Evolutionary conservation across 2,113 vertebrate species (phyloP).

Genomic region (Brachionichthys hirsutus): DNA sequence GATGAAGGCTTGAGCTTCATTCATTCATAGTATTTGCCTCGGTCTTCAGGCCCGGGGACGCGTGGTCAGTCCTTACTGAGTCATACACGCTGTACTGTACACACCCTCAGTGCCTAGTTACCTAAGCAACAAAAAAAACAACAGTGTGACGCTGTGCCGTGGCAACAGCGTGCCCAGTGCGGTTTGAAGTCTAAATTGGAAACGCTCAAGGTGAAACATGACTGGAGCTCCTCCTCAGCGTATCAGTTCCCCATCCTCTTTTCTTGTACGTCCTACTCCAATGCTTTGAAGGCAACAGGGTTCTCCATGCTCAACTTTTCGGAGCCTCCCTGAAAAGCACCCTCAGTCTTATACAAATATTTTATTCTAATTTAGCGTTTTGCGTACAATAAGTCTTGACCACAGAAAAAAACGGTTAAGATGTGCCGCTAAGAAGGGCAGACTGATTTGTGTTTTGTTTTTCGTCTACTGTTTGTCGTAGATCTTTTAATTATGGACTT

Average conservation of each 20-base stretch:
- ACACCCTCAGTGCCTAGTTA: slow-evolving; percentile 25
- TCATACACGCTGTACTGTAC: slow-evolving; percentile 24
- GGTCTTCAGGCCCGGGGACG: neutral
- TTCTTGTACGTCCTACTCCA: neutral
- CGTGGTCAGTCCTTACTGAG: slow-evolving; percentile 33
- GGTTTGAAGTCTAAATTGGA: slow-evolving; percentile 21
- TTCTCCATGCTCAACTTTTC: neutral
- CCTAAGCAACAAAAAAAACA: slow-evolving; percentile 54
- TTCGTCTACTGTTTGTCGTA: too few relatives aligned
- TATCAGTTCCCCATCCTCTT: neutral
- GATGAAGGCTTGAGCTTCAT: neutral
- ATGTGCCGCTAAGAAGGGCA: too few relatives aligned
- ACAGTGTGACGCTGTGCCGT: slow-evolving; percentile 11
- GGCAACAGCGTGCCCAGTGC: slow-evolving; percentile 44
- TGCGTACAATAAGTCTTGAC: neutral
- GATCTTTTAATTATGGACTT: too few relatives aligned
- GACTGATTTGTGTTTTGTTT: too few relatives aligned
- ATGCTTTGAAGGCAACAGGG: slow-evolving; percentile 1
- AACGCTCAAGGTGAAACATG: slow-evolving; percentile 15
- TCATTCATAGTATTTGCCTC: neutral
- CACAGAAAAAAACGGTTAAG: too few relatives aligned
- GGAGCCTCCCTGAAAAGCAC: neutral
- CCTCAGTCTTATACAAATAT: neutral
- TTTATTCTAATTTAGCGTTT: neutral
- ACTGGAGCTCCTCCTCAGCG: slow-evolving; percentile 24